A percentile compares a stretch with the other conserved stretches of the same genome.
Conservation (phyloP, 1,140 invertebrate species). For the Scaptomyza graminum region DNA sequence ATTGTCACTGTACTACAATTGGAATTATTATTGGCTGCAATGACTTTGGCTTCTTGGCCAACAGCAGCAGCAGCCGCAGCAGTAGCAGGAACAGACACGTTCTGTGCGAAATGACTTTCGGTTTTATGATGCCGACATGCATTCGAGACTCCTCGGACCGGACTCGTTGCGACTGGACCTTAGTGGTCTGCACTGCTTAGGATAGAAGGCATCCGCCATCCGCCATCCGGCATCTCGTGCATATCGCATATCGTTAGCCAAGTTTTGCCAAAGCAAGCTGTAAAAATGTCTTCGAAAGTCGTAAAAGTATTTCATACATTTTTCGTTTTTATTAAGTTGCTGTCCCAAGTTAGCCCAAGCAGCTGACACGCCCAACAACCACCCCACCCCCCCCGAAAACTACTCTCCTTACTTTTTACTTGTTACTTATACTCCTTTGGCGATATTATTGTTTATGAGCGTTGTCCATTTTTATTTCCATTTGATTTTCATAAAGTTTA, state of each 20-base stretch:
- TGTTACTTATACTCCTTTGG: conserved; percentile 28
- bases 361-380: conserved; percentile 31
- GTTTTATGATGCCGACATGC: conserved; percentile 82
- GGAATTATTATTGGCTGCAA: conserved; percentile 83
- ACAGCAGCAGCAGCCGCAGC: conserved; percentile 17
- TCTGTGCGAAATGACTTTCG: conserved; percentile 80
- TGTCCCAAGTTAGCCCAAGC: conserved; percentile 31
- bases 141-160: conserved; percentile 45
- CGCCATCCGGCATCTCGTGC: conserved; percentile 35
- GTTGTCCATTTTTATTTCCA: conserved; percentile 78
- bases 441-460: conserved; percentile 79
- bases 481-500: conserved; percentile 82
- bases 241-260: conserved; percentile 81
- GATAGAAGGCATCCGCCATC: conserved; percentile 44
- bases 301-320: conserved; percentile 83
- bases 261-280: conserved; percentile 75
- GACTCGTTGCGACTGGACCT: conserved; percentile 13
- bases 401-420: conserved; percentile 11
- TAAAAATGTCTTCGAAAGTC: conserved; percentile 83
- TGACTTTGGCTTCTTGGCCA: conserved; percentile 80
- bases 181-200: conserved; percentile 22
- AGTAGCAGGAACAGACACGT: conserved; percentile 55
- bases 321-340: conserved; percentile 80
- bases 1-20: conserved; percentile 82
- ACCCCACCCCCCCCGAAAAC: conserved; percentile 5